phyloP scores from a whole-genome alignment of 1,140 invertebrate species.

The Drosophila ohnishii region DNA sequence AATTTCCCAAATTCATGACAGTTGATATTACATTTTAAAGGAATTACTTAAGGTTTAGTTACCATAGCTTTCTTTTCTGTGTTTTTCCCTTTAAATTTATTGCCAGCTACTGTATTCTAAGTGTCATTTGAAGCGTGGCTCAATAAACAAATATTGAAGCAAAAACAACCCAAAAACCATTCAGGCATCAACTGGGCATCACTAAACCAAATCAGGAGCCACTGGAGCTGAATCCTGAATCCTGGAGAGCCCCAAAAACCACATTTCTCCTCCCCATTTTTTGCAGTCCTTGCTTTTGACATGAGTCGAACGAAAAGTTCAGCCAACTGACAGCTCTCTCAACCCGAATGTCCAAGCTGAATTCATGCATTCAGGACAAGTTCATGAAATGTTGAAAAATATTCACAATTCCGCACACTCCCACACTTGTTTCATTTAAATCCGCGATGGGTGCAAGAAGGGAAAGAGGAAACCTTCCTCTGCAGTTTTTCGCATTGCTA shows the following conservation, averaged over 20 bases:
- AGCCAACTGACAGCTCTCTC: conserved; percentile 37
- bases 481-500: conserved; percentile 48
- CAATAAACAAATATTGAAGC: conserved; percentile 69
- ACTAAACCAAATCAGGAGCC: conserved; percentile 27
- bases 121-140: conserved; percentile 53
- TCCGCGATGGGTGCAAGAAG: background rate
- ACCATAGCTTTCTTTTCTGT: background rate
- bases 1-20: no score
- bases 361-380: conserved; percentile 29
- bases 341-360: conserved; percentile 17
- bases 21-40: background rate
- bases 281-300: conserved; percentile 16
- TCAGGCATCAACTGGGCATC: conserved; percentile 35
- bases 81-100: background rate
- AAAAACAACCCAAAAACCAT: conserved; percentile 30
- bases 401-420: conserved; percentile 18
- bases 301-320: conserved; percentile 35
- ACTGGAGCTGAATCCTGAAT: conserved; percentile 8
- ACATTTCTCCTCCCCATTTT: conserved; percentile 6
- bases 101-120: conserved; percentile 10
- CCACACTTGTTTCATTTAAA: conserved; percentile 29
- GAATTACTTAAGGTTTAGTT: background rate
- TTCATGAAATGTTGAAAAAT: conserved; percentile 66
- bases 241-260: conserved; percentile 34
- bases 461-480: background rate